Evolutionary conservation across 2,888 invertebrate genomes (phyloP).

Genomic region (Sinohyriopsis cumingii): DNA sequence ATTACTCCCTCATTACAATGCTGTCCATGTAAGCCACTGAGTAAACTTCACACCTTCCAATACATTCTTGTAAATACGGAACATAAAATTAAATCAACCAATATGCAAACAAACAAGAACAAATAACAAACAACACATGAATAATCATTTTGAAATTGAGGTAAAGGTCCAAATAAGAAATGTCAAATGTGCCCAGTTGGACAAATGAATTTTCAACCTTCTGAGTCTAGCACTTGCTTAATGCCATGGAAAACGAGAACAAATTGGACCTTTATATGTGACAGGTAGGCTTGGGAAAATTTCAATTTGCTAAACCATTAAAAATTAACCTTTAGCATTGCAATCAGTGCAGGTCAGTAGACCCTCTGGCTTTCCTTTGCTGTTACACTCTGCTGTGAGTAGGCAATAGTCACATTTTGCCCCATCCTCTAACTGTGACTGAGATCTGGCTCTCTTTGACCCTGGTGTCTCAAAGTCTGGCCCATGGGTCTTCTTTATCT

Average conservation of each 20-base stretch:
- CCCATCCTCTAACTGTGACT: conserved; percentile 26
- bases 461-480: conserved; percentile 60
- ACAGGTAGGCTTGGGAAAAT: neutral
- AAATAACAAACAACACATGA: no score
- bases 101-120: no score
- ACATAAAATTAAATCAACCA: no score
- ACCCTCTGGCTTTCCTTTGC: conserved; percentile 67
- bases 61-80: no score
- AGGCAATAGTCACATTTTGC: conserved; percentile 68
- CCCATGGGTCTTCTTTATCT: conserved; percentile 63
- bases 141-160: no score
- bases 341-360: conserved; percentile 70
- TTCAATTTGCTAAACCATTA: neutral
- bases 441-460: conserved; percentile 10
- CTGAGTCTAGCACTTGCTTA: no score
- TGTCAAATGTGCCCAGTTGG: no score
- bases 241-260: neutral
- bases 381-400: conserved; percentile 60
- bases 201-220: no score
- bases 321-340: conserved; percentile 65
- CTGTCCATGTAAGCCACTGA: no score
- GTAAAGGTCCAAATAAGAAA: no score
- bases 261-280: neutral
- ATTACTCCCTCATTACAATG: no score
- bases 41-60: no score